Evolutionary conservation across 2,888 invertebrate species (phyloP), one percentile per base, ranked within the genome.

Genomic region (Clitarchus hookeri): DNA sequence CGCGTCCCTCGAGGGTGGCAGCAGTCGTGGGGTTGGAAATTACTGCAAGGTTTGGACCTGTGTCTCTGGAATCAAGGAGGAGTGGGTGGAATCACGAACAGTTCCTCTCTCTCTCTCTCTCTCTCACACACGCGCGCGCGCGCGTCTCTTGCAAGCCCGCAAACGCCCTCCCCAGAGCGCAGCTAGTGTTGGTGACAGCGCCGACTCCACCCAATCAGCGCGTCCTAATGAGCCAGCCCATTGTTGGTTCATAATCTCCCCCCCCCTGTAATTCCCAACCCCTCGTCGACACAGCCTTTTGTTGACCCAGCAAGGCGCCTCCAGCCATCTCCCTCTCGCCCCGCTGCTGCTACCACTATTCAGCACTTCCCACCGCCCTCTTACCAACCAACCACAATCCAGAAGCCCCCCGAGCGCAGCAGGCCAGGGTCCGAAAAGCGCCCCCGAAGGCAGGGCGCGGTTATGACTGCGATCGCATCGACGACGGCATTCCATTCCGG

Each of bases 241-340:
- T 65, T 65, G 65, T 65, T 65, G 65, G 65, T 65, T 65, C 65
- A 65, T 65, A 65, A 65, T 65, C 65, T 19, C 23, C 65, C 65
- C n/a, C 23, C n/a, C 65, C 65, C 65, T 23, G 13, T 8, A 2
- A 1, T 19, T 6, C 65, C 8, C 65, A 16, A 8, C 0, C 65
- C 19, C 65, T 65, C n/a, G 48, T n/a, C 65, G n/a, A 65, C 65
- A 65, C 53, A 19, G 23, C 16, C 65, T n/a, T n/a, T 65, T 65
- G 65, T 65, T 65, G 65, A 65, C 65, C 65, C 65, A 48, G 48
- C 48, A 48, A 8, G 48, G 48, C 48, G 12, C 65, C 65, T n/a
- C 65, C n/a, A 23, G 65, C 19, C 16, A 23, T 65, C n/a, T n/a
- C 65, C n/a, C 65, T n/a, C 65, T n/a, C 23, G 8, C 65, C 16